Conservation (phyloP, 2,888 invertebrate species). For the Agonopterix subpropinquella region DNA sequence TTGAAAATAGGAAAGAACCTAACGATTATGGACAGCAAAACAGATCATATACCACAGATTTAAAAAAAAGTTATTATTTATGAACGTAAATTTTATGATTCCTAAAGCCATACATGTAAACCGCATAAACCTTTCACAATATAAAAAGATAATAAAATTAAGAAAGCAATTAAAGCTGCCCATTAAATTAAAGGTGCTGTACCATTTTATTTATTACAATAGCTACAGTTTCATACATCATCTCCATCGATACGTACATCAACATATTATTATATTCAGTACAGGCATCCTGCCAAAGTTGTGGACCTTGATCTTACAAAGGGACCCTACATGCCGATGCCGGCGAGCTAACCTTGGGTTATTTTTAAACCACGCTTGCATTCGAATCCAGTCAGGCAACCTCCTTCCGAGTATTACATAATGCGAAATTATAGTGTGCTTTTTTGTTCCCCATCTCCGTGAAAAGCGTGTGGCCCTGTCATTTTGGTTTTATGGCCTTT, state of each 20-base stretch:
- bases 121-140: not conserved
- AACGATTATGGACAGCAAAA: no score
- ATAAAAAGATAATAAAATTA: conserved; percentile 1
- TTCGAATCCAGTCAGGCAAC: conserved; percentile 60
- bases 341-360: conserved; percentile 67
- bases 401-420: conserved; percentile 73
- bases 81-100: no score
- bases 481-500: conserved; percentile 68
- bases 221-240: conserved; percentile 1
- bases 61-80: no score
- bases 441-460: conserved; percentile 41
- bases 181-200: conserved; percentile 4
- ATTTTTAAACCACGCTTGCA: conserved; percentile 69
- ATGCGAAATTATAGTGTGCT: conserved; percentile 67
- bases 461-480: conserved; percentile 71
- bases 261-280: conserved; percentile 7
- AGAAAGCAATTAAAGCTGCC: conserved; percentile 2
- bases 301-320: conserved; percentile 71
- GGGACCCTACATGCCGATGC: conserved; percentile 50
- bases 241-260: not conserved
- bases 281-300: conserved; percentile 61
- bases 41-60: no score
- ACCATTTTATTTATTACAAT: conserved; percentile 4
- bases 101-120: not conserved
- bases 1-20: no score